Base-by-base conservation (phyloP, 2,797 vertebrate species). In the Phrynocephalus vlangalii region DNA sequence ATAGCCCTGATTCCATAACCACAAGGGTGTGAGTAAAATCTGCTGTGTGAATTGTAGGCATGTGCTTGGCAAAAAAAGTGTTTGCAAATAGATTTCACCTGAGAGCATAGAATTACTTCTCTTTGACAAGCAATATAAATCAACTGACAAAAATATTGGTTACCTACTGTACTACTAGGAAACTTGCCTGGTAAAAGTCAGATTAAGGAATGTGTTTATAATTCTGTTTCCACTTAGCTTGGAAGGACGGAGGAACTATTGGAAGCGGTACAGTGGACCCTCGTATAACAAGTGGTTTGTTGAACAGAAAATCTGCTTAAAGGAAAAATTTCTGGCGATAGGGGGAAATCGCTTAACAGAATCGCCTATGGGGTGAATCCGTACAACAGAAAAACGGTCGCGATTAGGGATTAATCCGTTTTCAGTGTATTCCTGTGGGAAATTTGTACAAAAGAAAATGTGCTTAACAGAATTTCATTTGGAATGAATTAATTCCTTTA, bases 61-160 rank as follows among this genome's bases (percentile, higher is more conserved):
- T 2, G 6, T 30, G 72, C 28, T 67, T 87, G 44, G 73, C 83
- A 88, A 91, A 86, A 56, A 63, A 85, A 81, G 71, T 79, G 86
- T 79, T 84, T 84, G 80, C 84, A 92, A 90, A 88, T 20, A 71
- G 78, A 67, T 93, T 89, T 63, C 52, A 33, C 71, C 70, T 82
- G 28, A 85, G 38, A 68, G 50, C 28, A 26, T 84, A 86, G 86
- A 81, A 90, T 82, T 80, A 88, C 4, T 92, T 91, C 87, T 72
- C 88, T 91, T 86, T 90, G 82, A 91, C 75, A 79, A 26, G 24
- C 79, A 85, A 18, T 18, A 48, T 85, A 92, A 89, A 87, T 87
- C 67, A 80, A 33, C 63, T 79, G 71, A 77, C 44, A 87, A n/a
- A 88, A 82, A 79, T 60, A 50, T 71, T 73, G 3, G 44, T 24